Conservation (phyloP, 2,113 vertebrate species). For the Pterophyllum scalare region DNA sequence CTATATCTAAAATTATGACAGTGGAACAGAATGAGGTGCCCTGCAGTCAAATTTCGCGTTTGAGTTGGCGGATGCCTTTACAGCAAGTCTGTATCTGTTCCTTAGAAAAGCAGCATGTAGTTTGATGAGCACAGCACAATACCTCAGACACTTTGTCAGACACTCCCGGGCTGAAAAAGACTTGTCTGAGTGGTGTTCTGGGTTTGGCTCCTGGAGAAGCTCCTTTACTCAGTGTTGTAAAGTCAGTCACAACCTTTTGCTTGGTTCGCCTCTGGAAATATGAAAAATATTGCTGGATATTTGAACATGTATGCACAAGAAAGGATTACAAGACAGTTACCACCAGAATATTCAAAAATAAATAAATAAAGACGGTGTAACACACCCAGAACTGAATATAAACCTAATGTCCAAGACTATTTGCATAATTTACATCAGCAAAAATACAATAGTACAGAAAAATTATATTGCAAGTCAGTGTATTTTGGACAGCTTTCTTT, state of each 20-base stretch:
- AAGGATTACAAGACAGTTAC: neutral
- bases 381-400: neutral
- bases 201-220: slow-evolving; percentile 61
- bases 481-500: neutral
- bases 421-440: too few species aligned
- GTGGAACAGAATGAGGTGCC: slow-evolving; percentile 11
- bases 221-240: slow-evolving; percentile 71
- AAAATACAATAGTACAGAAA: neutral
- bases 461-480: neutral
- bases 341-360: neutral
- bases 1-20: neutral
- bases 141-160: slow-evolving; percentile 79
- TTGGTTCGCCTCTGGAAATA: slow-evolving; percentile 68
- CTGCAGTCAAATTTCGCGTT: neutral
- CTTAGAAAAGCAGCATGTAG: slow-evolving; percentile 12
- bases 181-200: slow-evolving; percentile 72
- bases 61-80: neutral
- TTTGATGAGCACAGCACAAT: slow-evolving; percentile 31
- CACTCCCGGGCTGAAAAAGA: slow-evolving; percentile 72
- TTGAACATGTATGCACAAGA: neutral
- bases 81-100: slow-evolving; percentile 49
- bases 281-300: neutral
- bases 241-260: slow-evolving; percentile 69
- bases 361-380: neutral
- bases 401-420: neutral